phyloP scores from a whole-genome alignment of 2,113 vertebrate genomes.

The Ptychochromis oligacanthus region DNA sequence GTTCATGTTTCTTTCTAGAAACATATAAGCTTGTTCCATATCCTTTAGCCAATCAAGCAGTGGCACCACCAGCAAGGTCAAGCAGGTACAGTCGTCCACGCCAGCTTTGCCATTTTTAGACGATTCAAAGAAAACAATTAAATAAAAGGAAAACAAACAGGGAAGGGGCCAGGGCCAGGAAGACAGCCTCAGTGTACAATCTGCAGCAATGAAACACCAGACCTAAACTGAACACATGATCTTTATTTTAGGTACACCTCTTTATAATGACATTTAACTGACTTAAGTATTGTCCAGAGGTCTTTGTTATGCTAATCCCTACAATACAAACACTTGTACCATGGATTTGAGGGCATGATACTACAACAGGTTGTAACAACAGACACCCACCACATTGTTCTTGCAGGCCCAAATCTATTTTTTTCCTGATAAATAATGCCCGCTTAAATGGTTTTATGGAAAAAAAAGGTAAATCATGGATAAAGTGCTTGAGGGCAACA shows the following conservation, averaged over 20 bases:
- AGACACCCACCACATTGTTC: too few relatives aligned
- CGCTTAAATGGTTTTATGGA: neutral
- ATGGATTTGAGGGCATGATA: too few relatives aligned
- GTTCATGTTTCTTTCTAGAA: neutral
- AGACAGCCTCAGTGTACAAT: too few relatives aligned
- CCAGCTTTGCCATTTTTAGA: neutral
- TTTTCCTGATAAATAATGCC: neutral
- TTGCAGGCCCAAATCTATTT: neutral
- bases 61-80: neutral
- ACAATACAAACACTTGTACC: too few relatives aligned
- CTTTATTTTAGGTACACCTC: neutral
- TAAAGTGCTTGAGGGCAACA: neutral
- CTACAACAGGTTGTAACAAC: too few relatives aligned
- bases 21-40: neutral
- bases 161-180: neutral
- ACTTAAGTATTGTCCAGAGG: neutral
- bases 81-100: neutral
- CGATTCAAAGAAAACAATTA: neutral
- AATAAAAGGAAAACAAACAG: neutral
- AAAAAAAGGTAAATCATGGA: neutral
- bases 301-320: neutral
- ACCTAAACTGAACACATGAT: neutral
- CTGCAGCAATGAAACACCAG: neutral
- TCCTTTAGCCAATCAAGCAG: neutral
- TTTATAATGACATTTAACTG: neutral